Evolutionary conservation across 2,113 vertebrate genomes (phyloP).

Genomic region (Eulemur macaco): DNA sequence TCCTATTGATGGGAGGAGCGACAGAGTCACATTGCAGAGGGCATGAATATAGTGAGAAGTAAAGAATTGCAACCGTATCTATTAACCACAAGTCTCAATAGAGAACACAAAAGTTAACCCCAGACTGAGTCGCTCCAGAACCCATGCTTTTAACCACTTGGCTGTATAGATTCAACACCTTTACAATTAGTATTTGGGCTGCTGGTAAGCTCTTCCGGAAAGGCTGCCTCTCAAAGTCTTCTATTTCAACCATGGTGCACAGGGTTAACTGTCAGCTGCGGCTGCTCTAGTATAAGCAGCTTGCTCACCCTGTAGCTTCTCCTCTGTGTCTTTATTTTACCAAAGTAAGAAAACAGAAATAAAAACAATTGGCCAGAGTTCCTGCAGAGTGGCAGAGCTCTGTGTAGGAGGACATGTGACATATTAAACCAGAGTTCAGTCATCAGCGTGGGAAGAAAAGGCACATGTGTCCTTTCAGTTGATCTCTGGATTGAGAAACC

Average conservation of each 20-base stretch:
- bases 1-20: neutral
- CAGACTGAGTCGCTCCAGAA: neutral
- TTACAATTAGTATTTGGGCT: neutral
- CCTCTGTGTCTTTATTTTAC: neutral
- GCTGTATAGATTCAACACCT: neutral
- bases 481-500: neutral
- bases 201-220: neutral
- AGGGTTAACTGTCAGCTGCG: neutral
- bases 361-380: neutral
- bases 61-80: neutral
- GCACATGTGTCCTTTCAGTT: conserved; percentile 13
- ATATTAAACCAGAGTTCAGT: conserved; percentile 59
- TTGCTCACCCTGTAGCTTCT: neutral
- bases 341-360: neutral
- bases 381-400: neutral
- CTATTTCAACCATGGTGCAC: neutral
- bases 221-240: neutral
- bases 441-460: conserved; percentile 9
- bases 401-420: conserved; percentile 57
- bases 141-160: neutral
- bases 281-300: neutral
- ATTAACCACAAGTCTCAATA: neutral
- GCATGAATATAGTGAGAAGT: neutral
- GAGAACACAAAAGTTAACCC: neutral
- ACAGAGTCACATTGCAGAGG: neutral